A percentile compares a stretch with the other conserved stretches of the same genome.
phyloP scores from a whole-genome alignment of 2,888 invertebrate species.

The Drosophila anomalipes region DNA sequence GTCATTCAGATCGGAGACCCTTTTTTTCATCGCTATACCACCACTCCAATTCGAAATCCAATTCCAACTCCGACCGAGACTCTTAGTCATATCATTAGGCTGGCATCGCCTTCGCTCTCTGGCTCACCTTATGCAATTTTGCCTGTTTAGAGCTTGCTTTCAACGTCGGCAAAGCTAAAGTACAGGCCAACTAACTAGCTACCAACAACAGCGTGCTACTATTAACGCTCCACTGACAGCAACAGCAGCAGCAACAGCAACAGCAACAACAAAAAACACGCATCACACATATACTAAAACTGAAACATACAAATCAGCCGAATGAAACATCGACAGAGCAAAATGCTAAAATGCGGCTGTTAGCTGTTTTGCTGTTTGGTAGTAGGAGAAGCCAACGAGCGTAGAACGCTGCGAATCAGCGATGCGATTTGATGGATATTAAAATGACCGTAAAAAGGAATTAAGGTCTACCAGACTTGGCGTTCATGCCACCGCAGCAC shows the following conservation, averaged over 20 bases:
- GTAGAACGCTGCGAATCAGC: constrained; percentile 81
- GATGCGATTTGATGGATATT: constrained; percentile 85
- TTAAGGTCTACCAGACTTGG: constrained; percentile 84
- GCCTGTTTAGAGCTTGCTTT: constrained; percentile 39
- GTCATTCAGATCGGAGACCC: constrained; percentile 54
- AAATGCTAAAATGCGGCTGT: constrained; percentile 63
- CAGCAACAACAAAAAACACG: constrained; percentile 56
- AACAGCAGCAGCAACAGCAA: constrained; percentile 51
- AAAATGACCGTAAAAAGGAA: constrained; percentile 86
- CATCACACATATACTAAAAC: constrained; percentile 19
- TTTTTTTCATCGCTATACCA: constrained; percentile 36
- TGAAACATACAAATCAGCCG: constrained; percentile 74
- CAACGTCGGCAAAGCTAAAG: constrained; percentile 47
- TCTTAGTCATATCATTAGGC: constrained; percentile 53
- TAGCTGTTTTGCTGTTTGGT: constrained; percentile 6
- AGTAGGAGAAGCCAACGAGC: constrained; percentile 67
- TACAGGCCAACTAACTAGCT: constrained; percentile 60
- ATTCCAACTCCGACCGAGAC: neutral
- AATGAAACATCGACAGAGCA: constrained; percentile 77
- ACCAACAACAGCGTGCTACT: constrained; percentile 67
- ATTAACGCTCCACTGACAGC: constrained; percentile 79
- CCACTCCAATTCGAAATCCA: neutral
- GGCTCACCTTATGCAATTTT: constrained; percentile 49
- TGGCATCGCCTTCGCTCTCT: constrained; percentile 44
- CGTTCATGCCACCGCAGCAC: constrained; percentile 47